Evolutionary conservation across 1,140 invertebrate genomes (phyloP), one percentile per base, ranked within the genome.

Genomic region (Globodera ellingtonae): DNA sequence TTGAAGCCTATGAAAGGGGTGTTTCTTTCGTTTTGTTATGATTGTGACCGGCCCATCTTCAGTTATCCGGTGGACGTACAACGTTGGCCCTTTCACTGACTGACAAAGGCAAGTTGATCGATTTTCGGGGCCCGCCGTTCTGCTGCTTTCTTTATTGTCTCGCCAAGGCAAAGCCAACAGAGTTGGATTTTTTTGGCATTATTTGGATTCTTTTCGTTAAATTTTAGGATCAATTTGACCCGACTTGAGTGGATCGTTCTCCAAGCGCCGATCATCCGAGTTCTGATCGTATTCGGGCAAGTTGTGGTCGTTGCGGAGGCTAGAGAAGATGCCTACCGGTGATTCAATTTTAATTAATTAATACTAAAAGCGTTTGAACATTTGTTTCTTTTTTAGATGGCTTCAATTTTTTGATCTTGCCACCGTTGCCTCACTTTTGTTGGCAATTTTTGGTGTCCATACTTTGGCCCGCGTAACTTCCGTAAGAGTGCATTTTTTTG

Each of bases 381-480:
- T n/a, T 69, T 81, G 5, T 46, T n/a, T 75, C 9, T 13, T 21
- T 82, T 81, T 35, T 9, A 82, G 81, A 15, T 82, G 81, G 81
- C 70, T 84, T 9, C 83, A 84, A 82, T 65, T 84, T 24, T 85
- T 84, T 47, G 83, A 84, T n/a, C 24, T 85, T 9, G 84, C 79
- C n/a, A 81, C 83, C n/a, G 67, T 82, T 15, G 75, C 83, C 59
- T 84, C 83, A 5, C 62, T 84, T 50, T 56, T 84, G 65, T 35
- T 85, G 35, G 83, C 83, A 13, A 76, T 84, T 78, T 84, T 84
- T 50, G 83, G 84, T 24, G 72, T 85, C 56, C 83, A 84, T 62
- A 84, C 84, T 13, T 65, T 85, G n/a, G 83, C 83, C 24, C 80
- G 83, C 46, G 46, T 84, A 18, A 84, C 83, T 67, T 78, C 82